These are phyloP conservation scores for Ichneumoninae sp. DNA, from an alignment of 2,888 invertebrate species.

Conservation along the genomic window DNA sequence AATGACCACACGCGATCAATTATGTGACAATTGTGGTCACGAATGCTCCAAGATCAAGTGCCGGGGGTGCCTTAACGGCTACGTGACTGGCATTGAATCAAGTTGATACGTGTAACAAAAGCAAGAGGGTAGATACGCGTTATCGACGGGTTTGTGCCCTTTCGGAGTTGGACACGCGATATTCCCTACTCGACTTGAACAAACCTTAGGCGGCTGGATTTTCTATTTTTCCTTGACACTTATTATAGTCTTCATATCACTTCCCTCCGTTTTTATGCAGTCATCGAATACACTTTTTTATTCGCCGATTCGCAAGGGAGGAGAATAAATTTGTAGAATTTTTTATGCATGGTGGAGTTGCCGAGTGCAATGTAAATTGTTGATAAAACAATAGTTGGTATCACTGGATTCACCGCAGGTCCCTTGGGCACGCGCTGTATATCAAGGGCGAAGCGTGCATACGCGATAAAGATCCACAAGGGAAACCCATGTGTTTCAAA, in stretches of 20 bases:
- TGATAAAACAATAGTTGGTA: background rate
- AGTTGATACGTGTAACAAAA: conserved; percentile 13
- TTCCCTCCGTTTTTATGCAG: background rate
- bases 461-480: conserved; percentile 24
- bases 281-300: background rate
- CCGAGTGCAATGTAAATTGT: background rate
- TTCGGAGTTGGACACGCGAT: conserved; percentile 7
- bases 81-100: conserved; percentile 2
- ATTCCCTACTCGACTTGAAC: background rate
- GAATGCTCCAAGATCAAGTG: background rate
- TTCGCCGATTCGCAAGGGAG: background rate
- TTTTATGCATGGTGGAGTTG: background rate
- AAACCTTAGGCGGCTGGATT: background rate
- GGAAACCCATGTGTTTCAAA: conserved; percentile 15
- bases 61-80: background rate
- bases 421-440: conserved; percentile 4
- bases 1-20: background rate
- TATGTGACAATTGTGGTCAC: background rate
- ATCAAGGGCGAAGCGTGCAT: conserved; percentile 6
- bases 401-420: conserved; percentile 13
- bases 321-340: background rate
- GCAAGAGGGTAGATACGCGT: background rate
- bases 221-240: background rate
- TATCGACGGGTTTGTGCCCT: background rate
- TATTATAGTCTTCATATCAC: background rate